Percentiles rank a stretch among this genome's conserved stretches.
Conservation (phyloP, 2,797 vertebrate species). For the Onychomys arenicola region DNA sequence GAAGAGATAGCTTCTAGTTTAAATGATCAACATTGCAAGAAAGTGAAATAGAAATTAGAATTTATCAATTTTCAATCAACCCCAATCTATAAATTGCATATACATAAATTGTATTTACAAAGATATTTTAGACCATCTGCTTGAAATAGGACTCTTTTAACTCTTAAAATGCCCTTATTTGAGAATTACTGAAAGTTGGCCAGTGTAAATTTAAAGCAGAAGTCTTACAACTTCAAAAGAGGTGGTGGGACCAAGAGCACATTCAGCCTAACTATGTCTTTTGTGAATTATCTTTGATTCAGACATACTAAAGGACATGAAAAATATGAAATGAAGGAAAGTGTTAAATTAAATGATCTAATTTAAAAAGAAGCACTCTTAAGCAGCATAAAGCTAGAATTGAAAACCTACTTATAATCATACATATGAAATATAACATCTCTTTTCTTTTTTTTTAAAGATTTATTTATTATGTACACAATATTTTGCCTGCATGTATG, state of each 20-base stretch:
- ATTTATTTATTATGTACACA: too few species aligned
- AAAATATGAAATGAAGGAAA: conserved; percentile 2
- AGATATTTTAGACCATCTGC: neutral
- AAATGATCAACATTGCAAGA: neutral
- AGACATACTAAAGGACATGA: neutral
- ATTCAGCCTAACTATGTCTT: neutral
- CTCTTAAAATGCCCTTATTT: neutral
- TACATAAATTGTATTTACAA: neutral
- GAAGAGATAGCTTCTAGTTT: neutral
- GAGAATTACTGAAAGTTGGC: neutral
- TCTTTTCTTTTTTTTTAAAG: too few species aligned
- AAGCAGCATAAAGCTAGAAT: neutral
- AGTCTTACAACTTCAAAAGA: neutral
- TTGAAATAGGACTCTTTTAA: neutral
- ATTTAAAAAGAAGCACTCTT: neutral
- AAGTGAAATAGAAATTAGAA: neutral
- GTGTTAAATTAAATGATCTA: neutral
- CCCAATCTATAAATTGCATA: neutral
- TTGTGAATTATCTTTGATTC: neutral
- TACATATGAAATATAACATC: neutral
- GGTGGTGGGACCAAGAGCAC: neutral
- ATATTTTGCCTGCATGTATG: too few species aligned
- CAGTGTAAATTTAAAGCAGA: conserved; percentile 6
- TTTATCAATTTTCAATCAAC: neutral
- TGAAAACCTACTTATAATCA: neutral